These are phyloP conservation scores for Rhinogobio ventralis DNA, from an alignment of 2,797 vertebrate species.

Conservation along the genomic window DNA sequence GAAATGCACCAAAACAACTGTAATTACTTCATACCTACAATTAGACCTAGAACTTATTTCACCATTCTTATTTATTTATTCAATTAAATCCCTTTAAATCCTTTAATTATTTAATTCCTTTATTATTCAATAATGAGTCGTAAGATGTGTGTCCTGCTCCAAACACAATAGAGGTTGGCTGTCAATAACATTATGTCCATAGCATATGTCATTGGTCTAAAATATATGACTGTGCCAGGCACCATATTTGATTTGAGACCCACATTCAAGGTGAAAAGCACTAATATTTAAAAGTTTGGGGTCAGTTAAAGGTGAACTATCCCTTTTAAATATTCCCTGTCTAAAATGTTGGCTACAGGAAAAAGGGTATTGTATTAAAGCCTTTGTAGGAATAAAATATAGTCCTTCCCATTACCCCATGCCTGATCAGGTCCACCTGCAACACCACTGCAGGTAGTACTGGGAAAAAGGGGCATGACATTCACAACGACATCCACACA, in stretches of 20 bases:
- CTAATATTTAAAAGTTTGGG: background rate
- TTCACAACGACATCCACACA: conserved; percentile 37
- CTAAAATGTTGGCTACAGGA: background rate
- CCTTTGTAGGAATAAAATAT: conserved; percentile 24
- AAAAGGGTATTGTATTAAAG: conserved; percentile 19
- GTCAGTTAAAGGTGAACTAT: background rate
- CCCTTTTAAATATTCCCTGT: background rate
- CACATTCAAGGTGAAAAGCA: background rate
- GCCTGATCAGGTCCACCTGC: conserved; percentile 43
- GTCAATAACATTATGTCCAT: background rate
- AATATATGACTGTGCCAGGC: no score
- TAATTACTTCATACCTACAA: background rate
- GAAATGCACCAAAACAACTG: no score
- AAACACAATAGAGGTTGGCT: background rate
- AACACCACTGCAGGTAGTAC: conserved; percentile 23
- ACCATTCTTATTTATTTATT: background rate
- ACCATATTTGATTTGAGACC: background rate
- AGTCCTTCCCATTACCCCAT: conserved; percentile 25
- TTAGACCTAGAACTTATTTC: background rate
- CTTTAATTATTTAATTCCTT: background rate
- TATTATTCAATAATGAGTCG: background rate
- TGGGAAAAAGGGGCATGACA: conserved; percentile 29
- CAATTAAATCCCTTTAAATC: background rate
- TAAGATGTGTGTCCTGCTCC: background rate
- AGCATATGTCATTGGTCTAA: background rate